Conservation (phyloP, 2,888 invertebrate species). For the Drosophila pseudotakahashii region DNA sequence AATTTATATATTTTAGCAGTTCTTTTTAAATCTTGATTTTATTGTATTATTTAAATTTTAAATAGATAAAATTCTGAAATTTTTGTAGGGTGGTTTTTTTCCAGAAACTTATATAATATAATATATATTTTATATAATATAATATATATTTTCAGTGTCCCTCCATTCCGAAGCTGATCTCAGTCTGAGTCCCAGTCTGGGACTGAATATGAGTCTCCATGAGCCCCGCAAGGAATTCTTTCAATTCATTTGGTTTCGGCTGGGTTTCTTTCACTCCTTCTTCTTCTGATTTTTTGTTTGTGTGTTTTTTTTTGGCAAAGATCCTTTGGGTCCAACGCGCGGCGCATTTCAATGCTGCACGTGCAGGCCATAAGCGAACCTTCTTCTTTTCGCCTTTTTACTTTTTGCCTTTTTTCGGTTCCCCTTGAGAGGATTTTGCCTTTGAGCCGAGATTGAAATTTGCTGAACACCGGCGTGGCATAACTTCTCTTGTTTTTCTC, state of each 20-base stretch:
- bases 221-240: slow-evolving; percentile 75
- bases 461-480: slow-evolving; percentile 79
- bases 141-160: background rate
- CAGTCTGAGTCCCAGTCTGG: slow-evolving; percentile 19
- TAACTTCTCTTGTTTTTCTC: slow-evolving; percentile 54
- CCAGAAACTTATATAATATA: background rate
- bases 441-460: slow-evolving; percentile 78
- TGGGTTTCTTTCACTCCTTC: slow-evolving; percentile 2
- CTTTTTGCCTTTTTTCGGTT: slow-evolving; percentile 1
- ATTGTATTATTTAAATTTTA: no score
- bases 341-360: slow-evolving; percentile 77
- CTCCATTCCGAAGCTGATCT: slow-evolving; percentile 20
- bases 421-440: slow-evolving; percentile 39
- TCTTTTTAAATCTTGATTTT: no score
- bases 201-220: slow-evolving; percentile 30
- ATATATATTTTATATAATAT: background rate
- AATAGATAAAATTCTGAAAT: no score
- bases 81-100: no score
- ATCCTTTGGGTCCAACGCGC: slow-evolving; percentile 75
- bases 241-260: slow-evolving; percentile 67
- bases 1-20: no score
- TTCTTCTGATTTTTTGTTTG: slow-evolving; percentile 36
- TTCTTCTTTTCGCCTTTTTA: slow-evolving; percentile 13
- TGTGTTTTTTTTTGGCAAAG: slow-evolving; percentile 48
- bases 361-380: slow-evolving; percentile 59